Percentiles rank a stretch among this genome's conserved stretches.
phyloP scores from a whole-genome alignment of 92 coral and sea anemone species.

The Muricea muricata region DNA sequence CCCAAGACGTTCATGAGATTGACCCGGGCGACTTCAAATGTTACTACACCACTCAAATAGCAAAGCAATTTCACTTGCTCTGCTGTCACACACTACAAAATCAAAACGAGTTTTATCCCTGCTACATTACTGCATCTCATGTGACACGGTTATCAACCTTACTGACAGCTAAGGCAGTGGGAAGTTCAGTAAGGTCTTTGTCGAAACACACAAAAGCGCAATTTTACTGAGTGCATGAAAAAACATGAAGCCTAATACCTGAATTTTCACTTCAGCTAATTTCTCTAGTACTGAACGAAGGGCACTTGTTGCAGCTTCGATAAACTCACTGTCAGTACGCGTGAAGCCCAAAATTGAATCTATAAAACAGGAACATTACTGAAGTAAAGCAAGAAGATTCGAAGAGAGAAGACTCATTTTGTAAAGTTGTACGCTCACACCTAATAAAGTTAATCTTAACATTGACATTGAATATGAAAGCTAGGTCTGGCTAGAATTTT shows the following conservation, averaged over 20 bases:
- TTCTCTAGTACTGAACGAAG: conserved; percentile 92
- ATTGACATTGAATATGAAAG: too few relatives aligned
- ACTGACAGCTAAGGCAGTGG: too few relatives aligned
- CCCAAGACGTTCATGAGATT: conserved; percentile 91
- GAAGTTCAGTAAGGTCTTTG: too few relatives aligned
- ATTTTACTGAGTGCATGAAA: too few relatives aligned
- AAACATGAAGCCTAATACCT: too few relatives aligned
- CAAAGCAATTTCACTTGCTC: conserved; percentile 87
- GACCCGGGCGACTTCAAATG: conserved; percentile 85
- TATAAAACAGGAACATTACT: neutral
- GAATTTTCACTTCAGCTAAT: conserved; percentile 64
- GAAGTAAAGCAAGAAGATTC: neutral
- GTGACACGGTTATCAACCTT: too few relatives aligned
- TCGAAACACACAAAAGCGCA: too few relatives aligned
- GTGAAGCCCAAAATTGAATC: conserved; percentile 41
- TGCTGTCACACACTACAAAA: conserved; percentile 77
- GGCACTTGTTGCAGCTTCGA: conserved; percentile 90
- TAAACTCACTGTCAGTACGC: conserved; percentile 73
- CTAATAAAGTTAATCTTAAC: too few relatives aligned
- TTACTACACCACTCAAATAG: conserved; percentile 55
- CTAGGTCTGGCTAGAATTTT: neutral
- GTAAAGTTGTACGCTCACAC: too few relatives aligned
- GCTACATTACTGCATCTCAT: too few relatives aligned
- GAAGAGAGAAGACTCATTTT: neutral
- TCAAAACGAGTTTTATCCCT: neutral